Evolutionary conservation across 1,140 invertebrate genomes (phyloP).

Genomic region (Aphaenogaster rudis): DNA sequence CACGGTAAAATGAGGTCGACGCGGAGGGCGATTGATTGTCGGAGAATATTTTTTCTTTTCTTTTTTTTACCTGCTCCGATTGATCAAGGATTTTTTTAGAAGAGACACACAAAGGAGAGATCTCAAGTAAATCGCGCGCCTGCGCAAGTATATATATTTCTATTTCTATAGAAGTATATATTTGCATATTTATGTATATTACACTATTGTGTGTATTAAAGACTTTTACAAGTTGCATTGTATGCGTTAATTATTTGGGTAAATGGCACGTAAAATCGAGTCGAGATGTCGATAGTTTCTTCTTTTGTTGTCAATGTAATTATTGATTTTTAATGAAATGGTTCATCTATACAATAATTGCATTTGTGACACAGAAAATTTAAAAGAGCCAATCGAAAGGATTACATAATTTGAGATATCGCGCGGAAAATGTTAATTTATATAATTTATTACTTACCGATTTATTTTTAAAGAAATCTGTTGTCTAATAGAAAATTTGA

Average conservation of each 20-base stretch:
- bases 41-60: not conserved
- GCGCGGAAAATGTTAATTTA: not conserved
- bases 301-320: not conserved
- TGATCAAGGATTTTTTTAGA: not conserved
- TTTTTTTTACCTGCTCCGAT: not conserved
- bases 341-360: constrained; percentile 3
- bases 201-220: not conserved
- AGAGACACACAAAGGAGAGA: not conserved
- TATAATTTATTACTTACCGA: not conserved
- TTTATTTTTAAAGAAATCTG: not conserved
- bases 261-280: not conserved
- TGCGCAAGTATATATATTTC: not conserved
- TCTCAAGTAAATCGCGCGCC: not conserved
- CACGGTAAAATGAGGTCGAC: not conserved
- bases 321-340: not conserved
- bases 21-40: not conserved
- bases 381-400: not conserved
- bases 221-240: not conserved
- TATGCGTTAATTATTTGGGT: not conserved
- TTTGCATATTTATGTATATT: not conserved
- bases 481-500: not conserved
- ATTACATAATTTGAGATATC: not conserved
- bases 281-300: not conserved
- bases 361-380: not conserved
- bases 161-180: not conserved